Percentiles rank a stretch among this genome's conserved stretches.
Evolutionary conservation across 2,888 invertebrate species (phyloP).

Genomic region (Oscheius sp.): DNA sequence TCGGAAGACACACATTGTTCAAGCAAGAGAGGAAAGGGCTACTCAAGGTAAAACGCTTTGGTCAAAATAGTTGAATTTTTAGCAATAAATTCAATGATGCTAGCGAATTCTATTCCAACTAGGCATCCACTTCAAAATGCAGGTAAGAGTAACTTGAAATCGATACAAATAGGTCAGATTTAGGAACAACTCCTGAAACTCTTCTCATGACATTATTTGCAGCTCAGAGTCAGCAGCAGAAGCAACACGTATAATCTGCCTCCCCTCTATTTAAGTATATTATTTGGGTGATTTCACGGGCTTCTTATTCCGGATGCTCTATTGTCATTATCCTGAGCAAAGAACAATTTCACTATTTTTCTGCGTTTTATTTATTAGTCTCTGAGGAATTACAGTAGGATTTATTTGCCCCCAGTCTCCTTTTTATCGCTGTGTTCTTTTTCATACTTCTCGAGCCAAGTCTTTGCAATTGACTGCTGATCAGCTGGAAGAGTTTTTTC

Average conservation of each 20-base stretch:
- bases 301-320: slow-evolving; percentile 2
- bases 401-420: background rate
- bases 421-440: too few species aligned
- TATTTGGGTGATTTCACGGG: slow-evolving; percentile 22
- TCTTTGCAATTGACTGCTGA: background rate
- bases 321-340: slow-evolving; percentile 1
- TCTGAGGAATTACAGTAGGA: background rate
- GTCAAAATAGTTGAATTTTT: background rate
- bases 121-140: background rate
- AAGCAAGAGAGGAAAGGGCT: background rate
- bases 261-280: too few species aligned
- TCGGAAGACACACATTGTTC: slow-evolving; percentile 16
- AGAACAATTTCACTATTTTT: background rate
- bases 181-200: slow-evolving; percentile 22
- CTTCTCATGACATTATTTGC: slow-evolving; percentile 22
- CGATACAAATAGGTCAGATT: background rate
- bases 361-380: background rate
- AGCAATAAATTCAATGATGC: background rate
- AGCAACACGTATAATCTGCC: slow-evolving; percentile 13
- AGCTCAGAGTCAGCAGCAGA: slow-evolving; percentile 6
- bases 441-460: slow-evolving; percentile 5
- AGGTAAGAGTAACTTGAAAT: background rate
- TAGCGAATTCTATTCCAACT: background rate
- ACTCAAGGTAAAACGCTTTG: background rate
- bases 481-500: background rate